Percentiles rank a stretch among this genome's conserved stretches.
These are phyloP conservation scores for Bombus turneri DNA, from an alignment of 1,140 invertebrate genomes.

Conservation along the genomic window DNA sequence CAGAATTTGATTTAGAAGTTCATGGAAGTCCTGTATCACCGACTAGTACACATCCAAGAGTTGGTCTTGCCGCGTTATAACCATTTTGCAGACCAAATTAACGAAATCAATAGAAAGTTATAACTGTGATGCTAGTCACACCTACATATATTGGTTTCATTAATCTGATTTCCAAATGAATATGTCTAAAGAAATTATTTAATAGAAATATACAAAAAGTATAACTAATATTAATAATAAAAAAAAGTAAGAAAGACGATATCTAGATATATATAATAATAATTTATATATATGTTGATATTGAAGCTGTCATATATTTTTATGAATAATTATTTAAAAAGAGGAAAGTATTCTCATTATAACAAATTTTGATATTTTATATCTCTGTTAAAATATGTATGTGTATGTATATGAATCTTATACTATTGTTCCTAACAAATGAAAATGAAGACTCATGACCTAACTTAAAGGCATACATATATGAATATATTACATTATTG, in stretches of 20 bases:
- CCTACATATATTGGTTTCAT: neutral
- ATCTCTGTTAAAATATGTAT: neutral
- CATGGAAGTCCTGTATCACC: slow-evolving; percentile 79
- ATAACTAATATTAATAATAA: slow-evolving; percentile 8
- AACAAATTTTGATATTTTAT: neutral
- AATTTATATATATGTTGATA: neutral
- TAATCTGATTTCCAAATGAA: neutral
- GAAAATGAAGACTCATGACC: neutral
- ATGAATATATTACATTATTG: neutral
- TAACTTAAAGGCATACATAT: neutral
- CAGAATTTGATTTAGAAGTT: slow-evolving; percentile 85
- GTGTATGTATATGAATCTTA: neutral
- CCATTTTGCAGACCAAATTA: neutral
- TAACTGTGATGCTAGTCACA: slow-evolving; percentile 23
- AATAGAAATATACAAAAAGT: neutral
- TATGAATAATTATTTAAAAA: slow-evolving; percentile 8
- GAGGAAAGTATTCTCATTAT: neutral
- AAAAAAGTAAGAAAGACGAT: slow-evolving; percentile 23
- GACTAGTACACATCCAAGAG: slow-evolving; percentile 17
- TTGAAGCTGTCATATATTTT: neutral
- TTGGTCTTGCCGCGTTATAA: slow-evolving; percentile 61
- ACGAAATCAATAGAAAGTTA: neutral
- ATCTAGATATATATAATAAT: neutral
- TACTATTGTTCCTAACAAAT: neutral
- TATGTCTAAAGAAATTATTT: neutral